Base-by-base conservation (phyloP, 35 echinoderm and acorn worm species). In the Patiria miniata region DNA sequence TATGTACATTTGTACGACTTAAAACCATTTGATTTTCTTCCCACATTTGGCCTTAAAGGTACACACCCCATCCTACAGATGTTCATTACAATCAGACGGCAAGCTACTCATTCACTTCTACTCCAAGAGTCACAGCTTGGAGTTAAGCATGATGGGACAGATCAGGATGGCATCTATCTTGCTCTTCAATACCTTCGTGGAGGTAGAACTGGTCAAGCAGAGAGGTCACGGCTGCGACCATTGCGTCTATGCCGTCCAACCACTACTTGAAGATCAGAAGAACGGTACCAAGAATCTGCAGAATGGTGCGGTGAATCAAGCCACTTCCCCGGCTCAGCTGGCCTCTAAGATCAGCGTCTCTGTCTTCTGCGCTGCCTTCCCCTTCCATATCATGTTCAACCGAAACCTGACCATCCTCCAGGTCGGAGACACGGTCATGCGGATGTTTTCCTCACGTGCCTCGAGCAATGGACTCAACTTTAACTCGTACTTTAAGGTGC, bases 161-260 rank as follows among this genome's bases (percentile, higher is more conserved):
- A 90, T 97, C 53, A 85, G 83, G 44, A 97, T 93, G 95, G 88
- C 91, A 34, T 97, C 95, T 28, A 90, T 93, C 78, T 84, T 97
- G 30, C 86, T 97, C 69, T 97, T 97, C 68, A 93, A 97, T 88
- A 91, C 95, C 52, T 97, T 93, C 78, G 95, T 97, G 44, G 91
- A 97, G 40, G 95, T 97, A 9, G 60, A 93, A 84, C 77, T 93
- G 38, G 68, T 80, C 18, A 85, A 95, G 61, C 89, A 87, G 57
- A 86, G 85, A 51, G 78, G 76, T 8, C 83, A 90, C 1, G 88
- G 90, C n/a, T 85, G 91, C 40, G 82, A 77, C 42, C 88, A 89
- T 73, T 87, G 86, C 59, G 80, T 93, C 34, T 97, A 97, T 79
- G 73, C 40, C 39, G 89, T 97, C 2, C 87, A 93, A 78, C 94